phyloP scores from a whole-genome alignment of 2,888 invertebrate genomes.

The Nycteola revayana region DNA sequence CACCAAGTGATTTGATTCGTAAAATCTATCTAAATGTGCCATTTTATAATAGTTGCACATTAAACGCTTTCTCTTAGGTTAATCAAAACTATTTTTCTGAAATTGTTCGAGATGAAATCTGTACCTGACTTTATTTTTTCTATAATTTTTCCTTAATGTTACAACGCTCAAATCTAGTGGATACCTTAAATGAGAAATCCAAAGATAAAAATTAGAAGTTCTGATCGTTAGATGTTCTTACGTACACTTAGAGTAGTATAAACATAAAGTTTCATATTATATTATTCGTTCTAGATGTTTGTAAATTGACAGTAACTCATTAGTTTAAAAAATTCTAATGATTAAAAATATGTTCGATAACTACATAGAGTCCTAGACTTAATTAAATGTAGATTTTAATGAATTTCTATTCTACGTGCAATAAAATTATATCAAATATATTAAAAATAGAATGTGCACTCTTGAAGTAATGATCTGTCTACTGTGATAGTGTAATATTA shows the following conservation, averaged over 20 bases:
- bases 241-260: slow-evolving; percentile 11
- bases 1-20: slow-evolving; percentile 11
- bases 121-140: slow-evolving; percentile 49
- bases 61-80: slow-evolving; percentile 29
- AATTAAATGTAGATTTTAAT: slow-evolving; percentile 16
- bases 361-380: slow-evolving; percentile 11
- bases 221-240: slow-evolving; percentile 26
- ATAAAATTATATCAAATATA: slow-evolving; percentile 29
- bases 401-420: slow-evolving; percentile 28
- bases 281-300: not conserved
- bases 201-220: slow-evolving; percentile 53
- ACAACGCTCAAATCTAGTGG: slow-evolving; percentile 41
- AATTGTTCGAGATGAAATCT: slow-evolving; percentile 30
- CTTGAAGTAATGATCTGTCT: slow-evolving; percentile 40
- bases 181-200: slow-evolving; percentile 47
- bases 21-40: slow-evolving; percentile 32
- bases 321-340: slow-evolving; percentile 6
- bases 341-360: too few relatives aligned
- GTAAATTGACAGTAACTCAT: too few relatives aligned
- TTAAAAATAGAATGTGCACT: slow-evolving; percentile 25
- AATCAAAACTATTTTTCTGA: slow-evolving; percentile 25
- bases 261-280: too few relatives aligned
- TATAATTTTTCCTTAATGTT: slow-evolving; percentile 23
- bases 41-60: slow-evolving; percentile 40
- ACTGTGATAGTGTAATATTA: slow-evolving; percentile 41